phyloP scores from a whole-genome alignment of 2,888 invertebrate genomes.

The Yponomeuta plumbellus region DNA sequence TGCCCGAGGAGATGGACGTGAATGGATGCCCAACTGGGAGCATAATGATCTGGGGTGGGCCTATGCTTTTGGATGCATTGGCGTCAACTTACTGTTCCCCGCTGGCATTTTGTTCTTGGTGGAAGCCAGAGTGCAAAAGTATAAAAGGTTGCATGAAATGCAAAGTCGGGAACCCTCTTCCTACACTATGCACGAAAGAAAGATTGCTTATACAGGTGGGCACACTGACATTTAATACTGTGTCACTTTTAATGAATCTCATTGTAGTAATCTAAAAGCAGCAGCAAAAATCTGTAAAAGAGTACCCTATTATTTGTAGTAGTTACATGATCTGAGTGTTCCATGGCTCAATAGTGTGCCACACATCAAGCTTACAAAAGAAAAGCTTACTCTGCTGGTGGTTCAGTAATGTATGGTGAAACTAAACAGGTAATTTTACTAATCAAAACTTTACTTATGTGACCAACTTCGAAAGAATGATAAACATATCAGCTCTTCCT shows the following conservation, averaged over 20 bases:
- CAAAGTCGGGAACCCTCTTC: conserved; percentile 80
- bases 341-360: no score
- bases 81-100: conserved; percentile 84
- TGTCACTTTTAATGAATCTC: neutral
- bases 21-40: conserved; percentile 98
- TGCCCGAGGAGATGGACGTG: conserved; percentile 91
- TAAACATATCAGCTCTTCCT: no score
- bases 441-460: no score
- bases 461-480: no score
- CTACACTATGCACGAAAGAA: conserved; percentile 81
- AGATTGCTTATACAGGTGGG: conserved; percentile 70
- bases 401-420: no score
- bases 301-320: neutral
- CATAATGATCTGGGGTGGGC: conserved; percentile 97
- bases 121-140: conserved; percentile 87
- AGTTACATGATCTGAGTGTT: no score
- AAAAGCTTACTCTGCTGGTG: no score
- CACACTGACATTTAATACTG: conserved; percentile 83
- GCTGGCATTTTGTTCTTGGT: conserved; percentile 88
- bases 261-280: neutral
- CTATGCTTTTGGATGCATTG: conserved; percentile 89
- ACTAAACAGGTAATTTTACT: no score
- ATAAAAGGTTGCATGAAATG: conserved; percentile 83
- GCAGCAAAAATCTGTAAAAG: neutral
- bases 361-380: no score